Percentiles rank a stretch among this genome's conserved stretches.
Evolutionary conservation across 2,797 vertebrate genomes (phyloP).

Genomic region (Hylomyscus alleni): DNA sequence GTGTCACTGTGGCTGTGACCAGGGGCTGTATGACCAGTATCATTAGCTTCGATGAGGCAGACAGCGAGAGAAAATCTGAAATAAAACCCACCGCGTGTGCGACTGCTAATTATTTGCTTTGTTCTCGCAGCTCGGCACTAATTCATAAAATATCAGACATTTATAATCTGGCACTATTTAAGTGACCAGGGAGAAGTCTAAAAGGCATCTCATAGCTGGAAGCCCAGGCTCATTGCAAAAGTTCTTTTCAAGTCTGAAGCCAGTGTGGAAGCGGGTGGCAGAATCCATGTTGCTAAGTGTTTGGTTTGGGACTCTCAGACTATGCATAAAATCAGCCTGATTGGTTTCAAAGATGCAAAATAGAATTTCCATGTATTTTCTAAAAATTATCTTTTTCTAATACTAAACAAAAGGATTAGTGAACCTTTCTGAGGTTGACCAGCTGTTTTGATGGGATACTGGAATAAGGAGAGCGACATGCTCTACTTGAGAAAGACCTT

Average conservation of each 20-base stretch:
- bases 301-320: constrained; percentile 17
- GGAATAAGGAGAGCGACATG: background rate
- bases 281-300: constrained; percentile 40
- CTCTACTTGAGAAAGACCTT: background rate
- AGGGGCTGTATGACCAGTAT: constrained; percentile 57
- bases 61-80: constrained; percentile 74
- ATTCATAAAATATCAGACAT: constrained; percentile 69
- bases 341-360: constrained; percentile 55
- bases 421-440: background rate
- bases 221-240: constrained; percentile 56
- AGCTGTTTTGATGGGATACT: background rate
- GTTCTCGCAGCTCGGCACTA: constrained; percentile 30
- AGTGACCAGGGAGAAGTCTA: constrained; percentile 49
- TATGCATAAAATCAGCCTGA: background rate
- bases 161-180: constrained; percentile 62
- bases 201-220: constrained; percentile 47
- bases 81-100: constrained; percentile 58
- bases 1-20: constrained; percentile 65
- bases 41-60: constrained; percentile 76
- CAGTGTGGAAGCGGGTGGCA: constrained; percentile 10
- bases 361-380: background rate
- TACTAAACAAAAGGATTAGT: background rate
- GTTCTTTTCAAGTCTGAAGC: constrained; percentile 52
- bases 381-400: constrained; percentile 34
- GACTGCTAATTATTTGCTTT: constrained; percentile 75